Evolutionary conservation across 2,888 invertebrate genomes (phyloP).

Genomic region (Lepidonotus clava): DNA sequence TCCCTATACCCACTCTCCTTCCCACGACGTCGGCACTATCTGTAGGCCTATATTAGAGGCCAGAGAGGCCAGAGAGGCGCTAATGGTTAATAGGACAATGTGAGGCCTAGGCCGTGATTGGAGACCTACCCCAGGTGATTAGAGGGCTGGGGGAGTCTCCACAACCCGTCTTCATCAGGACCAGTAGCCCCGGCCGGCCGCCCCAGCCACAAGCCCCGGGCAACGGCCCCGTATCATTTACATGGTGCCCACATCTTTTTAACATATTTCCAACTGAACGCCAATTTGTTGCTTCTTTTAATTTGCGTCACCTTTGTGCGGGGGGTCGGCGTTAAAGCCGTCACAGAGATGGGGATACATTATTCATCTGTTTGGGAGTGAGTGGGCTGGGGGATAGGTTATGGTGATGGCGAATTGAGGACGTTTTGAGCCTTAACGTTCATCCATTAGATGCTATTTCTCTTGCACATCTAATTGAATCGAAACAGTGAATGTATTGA

Average conservation of each 20-base stretch:
- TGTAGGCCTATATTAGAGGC: no score
- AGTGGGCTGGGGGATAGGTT: neutral
- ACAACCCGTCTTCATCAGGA: constrained; percentile 10
- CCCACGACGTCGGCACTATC: no score
- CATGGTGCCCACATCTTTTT: neutral
- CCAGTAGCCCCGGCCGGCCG: neutral
- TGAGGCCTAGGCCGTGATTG: neutral
- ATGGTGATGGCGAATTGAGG: neutral
- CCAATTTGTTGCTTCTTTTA: constrained; percentile 1
- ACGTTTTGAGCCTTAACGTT: no score
- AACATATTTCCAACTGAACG: neutral
- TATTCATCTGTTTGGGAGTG: constrained; percentile 16
- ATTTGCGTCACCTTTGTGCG: neutral
- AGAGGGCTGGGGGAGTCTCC: neutral
- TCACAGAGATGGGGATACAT: neutral
- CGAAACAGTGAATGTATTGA: no score
- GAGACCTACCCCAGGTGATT: neutral
- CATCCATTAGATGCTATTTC: no score
- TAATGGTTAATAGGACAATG: no score
- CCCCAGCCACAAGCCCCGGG: neutral
- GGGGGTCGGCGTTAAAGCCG: neutral
- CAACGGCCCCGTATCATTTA: neutral
- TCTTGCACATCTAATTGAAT: no score
- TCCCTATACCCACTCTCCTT: no score
- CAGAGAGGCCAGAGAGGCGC: no score